Evolutionary conservation across 2,113 vertebrate species (phyloP), one percentile per base, ranked within the genome.

Genomic region (Asarcornis scutulata): DNA sequence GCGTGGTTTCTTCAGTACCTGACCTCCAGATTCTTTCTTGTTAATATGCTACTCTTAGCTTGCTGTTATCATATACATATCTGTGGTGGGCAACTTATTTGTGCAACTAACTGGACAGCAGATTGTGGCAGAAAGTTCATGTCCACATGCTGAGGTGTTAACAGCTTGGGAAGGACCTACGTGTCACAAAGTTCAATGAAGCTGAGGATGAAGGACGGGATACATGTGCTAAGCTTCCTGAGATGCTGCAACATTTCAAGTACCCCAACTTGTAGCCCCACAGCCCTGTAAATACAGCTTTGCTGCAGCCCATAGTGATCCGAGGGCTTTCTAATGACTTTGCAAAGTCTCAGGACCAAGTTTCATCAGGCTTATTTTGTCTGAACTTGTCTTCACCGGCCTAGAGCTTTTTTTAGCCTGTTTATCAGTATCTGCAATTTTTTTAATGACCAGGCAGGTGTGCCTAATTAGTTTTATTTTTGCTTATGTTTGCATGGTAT

Each of bases 71-170:
- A 4, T 21, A 9, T 48, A 14, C 56, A 9, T 34, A 4, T 32
- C 2, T 29, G 25, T 64, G 52, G 13, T 22, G 25, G 59, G 44
- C 22, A 78, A 6, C 42, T 52, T 64, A 9, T 60, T 71, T 32
- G 22, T 75, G 56, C 56, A 85, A 18, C n/a, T 72, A 31, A 40
- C 48, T 63, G 14, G 40, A 6, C 36, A 72, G 36, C 60, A 71
- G 60, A 71, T 66, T 0, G 0, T 62, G 40, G 56, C 64, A 74
- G 78, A 74, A 78, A 52, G 20, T 0, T 0, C 58, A 5, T 20
- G 26, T 64, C 81, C 72, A 34, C 0, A 0, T 55, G 55, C 50
- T 66, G 55, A 69, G 31, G 40, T 62, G 81, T 34, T 86, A 82
- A 75, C 36, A 67, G 23, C 81, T 84, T 71, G 9, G 62, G 36